phyloP scores from a whole-genome alignment of 2,113 vertebrate species.

The Malurus melanocephalus region DNA sequence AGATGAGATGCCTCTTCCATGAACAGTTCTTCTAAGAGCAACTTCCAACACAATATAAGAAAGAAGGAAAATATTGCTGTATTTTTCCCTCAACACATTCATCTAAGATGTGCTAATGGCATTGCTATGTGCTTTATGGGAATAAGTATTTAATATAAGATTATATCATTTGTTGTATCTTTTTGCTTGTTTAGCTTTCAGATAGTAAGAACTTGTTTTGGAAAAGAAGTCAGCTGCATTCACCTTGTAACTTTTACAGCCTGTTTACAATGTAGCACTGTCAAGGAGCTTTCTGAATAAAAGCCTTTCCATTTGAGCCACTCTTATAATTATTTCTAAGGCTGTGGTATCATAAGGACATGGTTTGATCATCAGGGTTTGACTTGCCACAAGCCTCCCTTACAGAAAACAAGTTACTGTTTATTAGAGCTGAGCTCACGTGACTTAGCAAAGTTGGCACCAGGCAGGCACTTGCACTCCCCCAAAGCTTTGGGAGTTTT shows the following conservation, averaged over 20 bases:
- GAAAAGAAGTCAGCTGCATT: neutral
- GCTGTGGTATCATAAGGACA: neutral
- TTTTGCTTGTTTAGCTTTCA: neutral
- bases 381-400: neutral
- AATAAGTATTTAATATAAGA: neutral
- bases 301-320: slow-evolving; percentile 5
- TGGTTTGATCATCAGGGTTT: neutral
- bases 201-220: neutral
- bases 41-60: neutral
- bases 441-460: neutral
- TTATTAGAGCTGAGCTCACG: slow-evolving; percentile 15
- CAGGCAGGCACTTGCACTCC: neutral
- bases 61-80: rapidly evolving
- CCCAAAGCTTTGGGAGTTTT: neutral
- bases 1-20: neutral
- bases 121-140: neutral
- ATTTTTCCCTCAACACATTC: neutral
- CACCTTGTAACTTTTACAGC: neutral
- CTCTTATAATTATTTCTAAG: neutral
- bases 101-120: neutral
- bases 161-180: rapidly evolving
- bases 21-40: neutral
- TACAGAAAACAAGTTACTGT: slow-evolving; percentile 41
- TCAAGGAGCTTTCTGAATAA: neutral
- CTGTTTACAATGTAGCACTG: neutral